Base-by-base conservation (phyloP, 1,140 invertebrate genomes). In the Cephus cinctus region DNA sequence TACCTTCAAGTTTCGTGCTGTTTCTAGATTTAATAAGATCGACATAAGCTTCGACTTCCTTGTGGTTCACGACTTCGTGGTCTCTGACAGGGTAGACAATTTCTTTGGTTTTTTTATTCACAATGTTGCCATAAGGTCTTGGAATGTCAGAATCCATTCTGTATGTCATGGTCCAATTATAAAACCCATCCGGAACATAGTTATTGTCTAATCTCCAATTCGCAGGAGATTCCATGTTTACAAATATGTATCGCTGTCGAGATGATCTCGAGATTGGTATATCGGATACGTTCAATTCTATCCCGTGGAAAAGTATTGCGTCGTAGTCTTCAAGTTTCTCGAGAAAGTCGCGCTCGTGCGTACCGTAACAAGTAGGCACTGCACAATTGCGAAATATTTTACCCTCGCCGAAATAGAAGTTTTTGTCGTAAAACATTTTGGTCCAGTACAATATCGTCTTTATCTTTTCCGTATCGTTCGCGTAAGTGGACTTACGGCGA, bases 161-260 rank as follows among this genome's bases (percentile, higher is more conserved):
- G 57, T 85, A 87, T 3, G 81, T 82, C 70, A 78, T 76, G 15
- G 84, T 87, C 78, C 82, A 81, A 57, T 88, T 86, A 51, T 86
- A 81, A 45, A 68, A 64, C 27, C 51, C 41, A 9, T 66, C 58
- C 16, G 51, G 59, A 15, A 50, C 43, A 1, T 16, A 1, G 63
- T 65, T 60, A 9, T 9, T 6, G 9, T 0, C 15, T 0, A 63
- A 12, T 5, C 43, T 49, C 1, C 60, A 43, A 22, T 62, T 65
- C 5, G 23, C 54, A 9, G 69, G 69, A 21, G 64, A 69, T 32
- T 71, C 67, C 18, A 71, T 32, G 12, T 65, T 62, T 15, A 67
- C 59, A 32, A 60, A 71, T 11, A 71, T 39, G 25, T 71, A 71
- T n/a, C 23, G 27, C 43, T 71, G 69, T 11, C 43, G 20, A 1